Evolutionary conservation across 2,797 vertebrate species (phyloP).

Genomic region (Uromys caudimaculatus): DNA sequence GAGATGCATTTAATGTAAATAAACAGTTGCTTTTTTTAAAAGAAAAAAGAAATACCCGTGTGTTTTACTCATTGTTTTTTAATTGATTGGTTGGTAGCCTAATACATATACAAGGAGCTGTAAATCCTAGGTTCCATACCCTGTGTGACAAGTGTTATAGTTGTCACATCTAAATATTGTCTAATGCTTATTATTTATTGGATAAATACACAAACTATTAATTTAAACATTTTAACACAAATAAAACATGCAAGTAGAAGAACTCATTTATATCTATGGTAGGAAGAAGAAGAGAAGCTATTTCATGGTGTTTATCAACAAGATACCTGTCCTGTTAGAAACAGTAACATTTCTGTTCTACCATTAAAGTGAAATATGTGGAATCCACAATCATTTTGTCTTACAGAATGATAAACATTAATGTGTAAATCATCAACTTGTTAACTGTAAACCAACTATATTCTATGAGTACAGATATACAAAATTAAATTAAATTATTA

Average conservation of each 20-base stretch:
- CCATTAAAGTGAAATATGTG: background rate
- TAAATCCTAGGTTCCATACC: background rate
- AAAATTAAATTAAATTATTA: background rate
- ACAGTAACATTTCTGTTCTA: background rate
- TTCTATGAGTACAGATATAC: background rate
- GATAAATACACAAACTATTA: background rate
- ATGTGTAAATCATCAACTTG: slow-evolving; percentile 36
- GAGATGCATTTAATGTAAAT: too few species aligned
- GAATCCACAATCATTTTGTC: slow-evolving; percentile 5
- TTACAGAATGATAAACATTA: background rate
- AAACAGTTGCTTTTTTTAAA: too few species aligned
- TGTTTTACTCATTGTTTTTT: background rate
- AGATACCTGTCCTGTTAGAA: background rate
- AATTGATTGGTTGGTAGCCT: background rate
- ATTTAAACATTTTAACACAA: slow-evolving; percentile 15
- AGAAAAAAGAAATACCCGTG: background rate
- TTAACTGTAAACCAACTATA: slow-evolving; percentile 33
- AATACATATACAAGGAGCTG: background rate
- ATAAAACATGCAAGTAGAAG: background rate
- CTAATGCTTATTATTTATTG: background rate
- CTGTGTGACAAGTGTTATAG: background rate
- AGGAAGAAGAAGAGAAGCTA: background rate
- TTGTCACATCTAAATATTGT: background rate
- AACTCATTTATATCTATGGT: background rate
- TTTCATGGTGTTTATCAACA: background rate